These are phyloP conservation scores for Lasioglossum villosulum DNA, from an alignment of 2,888 invertebrate species.

Conservation along the genomic window DNA sequence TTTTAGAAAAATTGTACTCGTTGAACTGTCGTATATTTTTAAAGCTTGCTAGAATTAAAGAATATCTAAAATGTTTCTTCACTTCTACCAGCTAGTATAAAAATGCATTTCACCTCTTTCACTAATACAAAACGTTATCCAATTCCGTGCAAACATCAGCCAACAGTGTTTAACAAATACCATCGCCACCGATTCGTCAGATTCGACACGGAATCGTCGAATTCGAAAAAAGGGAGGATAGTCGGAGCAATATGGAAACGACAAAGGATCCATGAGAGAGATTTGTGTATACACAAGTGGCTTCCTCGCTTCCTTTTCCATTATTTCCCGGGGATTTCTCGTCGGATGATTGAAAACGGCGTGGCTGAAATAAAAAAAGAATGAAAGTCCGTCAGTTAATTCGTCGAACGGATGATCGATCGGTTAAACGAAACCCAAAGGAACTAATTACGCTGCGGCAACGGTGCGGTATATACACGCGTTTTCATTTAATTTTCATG, in stretches of 20 bases:
- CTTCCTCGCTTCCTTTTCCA: background rate
- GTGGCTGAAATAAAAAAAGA: background rate
- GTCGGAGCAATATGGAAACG: background rate
- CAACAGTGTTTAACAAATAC: background rate
- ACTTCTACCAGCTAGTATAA: background rate
- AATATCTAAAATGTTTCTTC: background rate
- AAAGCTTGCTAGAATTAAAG: background rate
- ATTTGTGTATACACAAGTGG: constrained; percentile 7
- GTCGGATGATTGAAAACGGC: background rate
- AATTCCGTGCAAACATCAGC: background rate
- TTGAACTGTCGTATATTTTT: background rate
- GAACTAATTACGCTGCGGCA: background rate
- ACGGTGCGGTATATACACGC: background rate
- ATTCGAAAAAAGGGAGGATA: too few species aligned
- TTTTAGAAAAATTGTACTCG: background rate
- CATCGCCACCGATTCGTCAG: background rate
- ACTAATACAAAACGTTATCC: background rate
- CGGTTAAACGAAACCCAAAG: background rate
- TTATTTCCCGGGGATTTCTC: background rate
- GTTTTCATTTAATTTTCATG: constrained; percentile 11
- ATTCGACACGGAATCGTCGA: background rate
- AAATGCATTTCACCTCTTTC: background rate
- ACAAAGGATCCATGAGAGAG: background rate
- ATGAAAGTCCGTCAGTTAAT: background rate
- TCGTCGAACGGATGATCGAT: background rate